Evolutionary conservation across 2,888 invertebrate species (phyloP), one percentile per base, ranked within the genome.

Genomic region (Chironomus tentans): DNA sequence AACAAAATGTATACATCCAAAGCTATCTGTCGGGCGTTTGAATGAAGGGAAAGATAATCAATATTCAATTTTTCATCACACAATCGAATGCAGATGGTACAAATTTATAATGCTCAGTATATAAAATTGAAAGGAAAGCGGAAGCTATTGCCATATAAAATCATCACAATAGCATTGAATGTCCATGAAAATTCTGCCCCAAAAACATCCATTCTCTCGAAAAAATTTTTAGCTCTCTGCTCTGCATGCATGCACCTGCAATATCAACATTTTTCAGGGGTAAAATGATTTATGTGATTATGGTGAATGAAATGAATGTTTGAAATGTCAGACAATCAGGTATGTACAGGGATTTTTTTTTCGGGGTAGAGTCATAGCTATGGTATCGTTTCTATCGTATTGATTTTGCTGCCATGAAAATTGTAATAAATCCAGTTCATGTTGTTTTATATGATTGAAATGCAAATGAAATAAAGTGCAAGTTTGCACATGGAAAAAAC

Each of bases 11-110:
- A 28, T 5, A 4, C 3, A 28, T 28, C 28, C 28, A 28, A 28
- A 38, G 38, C 10, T 38, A 38, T 38, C 38, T 38, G 10, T 38
- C 38, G 38, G 38, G 38, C 38, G 10, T 1, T 38, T 2, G 2
- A 38, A 38, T 38, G 38, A 38, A 65, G 65, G 13, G 21, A 65
- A 21, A 74, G 74, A 68, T 68, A 68, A 74, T 74, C 74, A 65
- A 74, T 74, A 74, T 74, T 74, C 74, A 74, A 74, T 68, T 74
- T 74, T 74, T 74, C 74, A 74, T 68, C 74, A 68, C 65, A 74
- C 65, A 74, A 74, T 74, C 72, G 62, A 28, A 46, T 61, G 28
- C 72, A 73, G 72, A 73, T 73, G 72, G 38, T 62, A 62, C 71
- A 56, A 56, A 56, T 56, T 56, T 18, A 56, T 38, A 38, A 38